Percentiles rank a stretch among this genome's conserved stretches.
phyloP scores from a whole-genome alignment of 92 coral and sea anemone genomes.

The Actinernus sp. region DNA sequence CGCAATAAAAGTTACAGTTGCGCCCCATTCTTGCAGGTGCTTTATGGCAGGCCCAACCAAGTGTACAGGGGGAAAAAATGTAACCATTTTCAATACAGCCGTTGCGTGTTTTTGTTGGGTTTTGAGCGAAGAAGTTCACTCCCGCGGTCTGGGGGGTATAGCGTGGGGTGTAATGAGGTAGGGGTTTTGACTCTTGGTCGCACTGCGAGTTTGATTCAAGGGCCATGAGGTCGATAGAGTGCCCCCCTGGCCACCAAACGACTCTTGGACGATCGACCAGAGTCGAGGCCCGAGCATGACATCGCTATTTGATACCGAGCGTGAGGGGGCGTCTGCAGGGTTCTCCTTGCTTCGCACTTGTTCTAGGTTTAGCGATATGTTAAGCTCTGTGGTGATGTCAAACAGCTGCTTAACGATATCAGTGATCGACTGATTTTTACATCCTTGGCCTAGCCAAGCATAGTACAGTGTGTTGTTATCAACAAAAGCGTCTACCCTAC shows the following conservation, averaged over 20 bases:
- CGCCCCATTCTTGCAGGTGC: background rate
- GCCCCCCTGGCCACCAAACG: conserved; percentile 3
- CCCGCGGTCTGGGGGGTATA: conserved; percentile 11
- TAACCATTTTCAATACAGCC: conserved; percentile 8
- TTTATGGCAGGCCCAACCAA: conserved; percentile 27
- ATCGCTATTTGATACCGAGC: background rate
- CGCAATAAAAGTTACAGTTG: conserved; percentile 10
- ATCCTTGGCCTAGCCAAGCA: too few relatives aligned
- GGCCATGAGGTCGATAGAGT: conserved; percentile 39
- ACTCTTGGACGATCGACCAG: conserved; percentile 10
- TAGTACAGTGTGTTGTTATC: too few relatives aligned
- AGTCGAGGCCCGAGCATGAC: conserved; percentile 16
- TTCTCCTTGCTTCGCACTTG: background rate
- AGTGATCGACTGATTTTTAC: background rate
- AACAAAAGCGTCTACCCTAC: too few relatives aligned
- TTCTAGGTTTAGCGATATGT: background rate
- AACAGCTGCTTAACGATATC: conserved; percentile 6
- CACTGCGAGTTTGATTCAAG: conserved; percentile 12
- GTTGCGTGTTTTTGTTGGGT: conserved; percentile 6
- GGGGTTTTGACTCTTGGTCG: background rate
- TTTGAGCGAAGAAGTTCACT: conserved; percentile 29
- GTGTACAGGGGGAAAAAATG: conserved; percentile 4
- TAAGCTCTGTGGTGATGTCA: background rate
- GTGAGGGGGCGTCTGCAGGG: conserved; percentile 20
- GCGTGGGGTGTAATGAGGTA: conserved; percentile 19